phyloP scores from a whole-genome alignment of 2,113 vertebrate species.

The Odocoileus hemionus region DNA sequence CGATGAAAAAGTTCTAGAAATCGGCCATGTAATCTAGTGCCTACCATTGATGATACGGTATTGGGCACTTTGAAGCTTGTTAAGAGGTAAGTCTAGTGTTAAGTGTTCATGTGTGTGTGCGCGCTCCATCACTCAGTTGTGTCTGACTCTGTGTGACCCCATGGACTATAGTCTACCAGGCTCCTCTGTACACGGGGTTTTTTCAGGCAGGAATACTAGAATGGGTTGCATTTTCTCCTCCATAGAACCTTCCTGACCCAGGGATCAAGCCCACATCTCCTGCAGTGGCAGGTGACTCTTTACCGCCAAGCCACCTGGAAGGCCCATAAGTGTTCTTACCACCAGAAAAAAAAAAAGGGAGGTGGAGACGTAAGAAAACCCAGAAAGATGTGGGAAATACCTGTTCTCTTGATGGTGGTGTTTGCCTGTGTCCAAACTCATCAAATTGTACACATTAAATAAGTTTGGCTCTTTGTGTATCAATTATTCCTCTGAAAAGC shows the following conservation, averaged over 20 bases:
- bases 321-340: not conserved
- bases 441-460: not conserved
- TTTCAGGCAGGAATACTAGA: not conserved
- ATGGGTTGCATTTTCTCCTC: not conserved
- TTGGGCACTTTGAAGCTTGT: not conserved
- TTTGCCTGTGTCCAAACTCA: not conserved
- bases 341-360: not conserved
- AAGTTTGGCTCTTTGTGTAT: not conserved
- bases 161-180: not conserved
- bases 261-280: fast-evolving
- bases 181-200: not conserved
- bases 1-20: not conserved
- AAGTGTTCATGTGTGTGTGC: not conserved
- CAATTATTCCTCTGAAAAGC: not conserved
- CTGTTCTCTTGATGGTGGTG: not conserved
- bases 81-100: not conserved
- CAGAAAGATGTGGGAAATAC: not conserved
- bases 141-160: not conserved
- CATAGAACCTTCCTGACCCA: not conserved
- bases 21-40: not conserved
- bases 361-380: not conserved
- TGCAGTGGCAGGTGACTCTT: not conserved
- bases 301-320: not conserved
- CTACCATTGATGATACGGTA: fast-evolving
- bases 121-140: not conserved